Conservation (phyloP, 2,888 invertebrate species). For the Phengaris arion region DNA sequence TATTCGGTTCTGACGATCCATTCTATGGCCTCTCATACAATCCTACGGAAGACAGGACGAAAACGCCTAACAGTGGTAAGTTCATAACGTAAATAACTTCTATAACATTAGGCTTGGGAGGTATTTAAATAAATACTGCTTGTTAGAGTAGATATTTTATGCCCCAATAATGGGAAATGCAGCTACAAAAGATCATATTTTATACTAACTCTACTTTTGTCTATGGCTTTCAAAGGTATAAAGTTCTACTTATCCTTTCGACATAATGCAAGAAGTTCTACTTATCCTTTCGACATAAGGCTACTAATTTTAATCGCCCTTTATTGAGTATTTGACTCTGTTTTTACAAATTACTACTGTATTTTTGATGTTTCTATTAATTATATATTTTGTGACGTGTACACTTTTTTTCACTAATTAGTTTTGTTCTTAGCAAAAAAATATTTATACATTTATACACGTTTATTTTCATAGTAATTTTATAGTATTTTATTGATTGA, state of each 20-base stretch:
- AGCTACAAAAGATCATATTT: neutral
- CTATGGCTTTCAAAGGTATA: slow-evolving; percentile 13
- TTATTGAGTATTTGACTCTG: neutral
- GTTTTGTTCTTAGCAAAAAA: too few relatives aligned
- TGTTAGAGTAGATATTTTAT: neutral
- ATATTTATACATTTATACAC: too few relatives aligned
- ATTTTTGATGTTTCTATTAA: too few relatives aligned
- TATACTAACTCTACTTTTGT: slow-evolving; percentile 15
- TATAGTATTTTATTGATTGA: too few relatives aligned
- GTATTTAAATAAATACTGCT: neutral
- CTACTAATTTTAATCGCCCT: neutral
- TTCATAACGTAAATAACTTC: slow-evolving; percentile 32
- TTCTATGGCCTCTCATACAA: slow-evolving; percentile 73
- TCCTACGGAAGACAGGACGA: slow-evolving; percentile 60
- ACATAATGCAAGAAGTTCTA: slow-evolving; percentile 7
- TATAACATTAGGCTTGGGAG: neutral
- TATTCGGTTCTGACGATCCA: slow-evolving; percentile 75
- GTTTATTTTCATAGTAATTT: too few relatives aligned
- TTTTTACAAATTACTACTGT: neutral
- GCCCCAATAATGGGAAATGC: neutral
- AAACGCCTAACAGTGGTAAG: slow-evolving; percentile 64
- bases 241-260: neutral
- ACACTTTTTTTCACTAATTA: too few relatives aligned
- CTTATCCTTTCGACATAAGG: neutral
- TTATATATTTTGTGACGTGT: too few relatives aligned